Evolutionary conservation across 2,888 invertebrate genomes (phyloP), one percentile per base, ranked within the genome.

Genomic region (Eupithecia inturbata): DNA sequence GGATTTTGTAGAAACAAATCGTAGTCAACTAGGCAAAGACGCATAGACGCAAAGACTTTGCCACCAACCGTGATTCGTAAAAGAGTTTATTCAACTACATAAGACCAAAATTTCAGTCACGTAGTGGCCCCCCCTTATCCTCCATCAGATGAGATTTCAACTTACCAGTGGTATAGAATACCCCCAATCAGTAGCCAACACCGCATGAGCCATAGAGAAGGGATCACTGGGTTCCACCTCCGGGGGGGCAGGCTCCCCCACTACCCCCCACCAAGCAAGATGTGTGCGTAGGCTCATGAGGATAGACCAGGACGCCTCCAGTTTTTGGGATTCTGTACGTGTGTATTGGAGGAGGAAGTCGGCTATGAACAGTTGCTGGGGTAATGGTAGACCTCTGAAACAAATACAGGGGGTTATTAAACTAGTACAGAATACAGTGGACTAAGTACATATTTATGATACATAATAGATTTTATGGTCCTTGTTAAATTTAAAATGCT

Each of bases 131-230:
- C n/a, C n/a, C n/a, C n/a, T n/a, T n/a, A n/a, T n/a, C n/a, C n/a
- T n/a, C n/a, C n/a, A n/a, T n/a, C n/a, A 26, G 10, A 16, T 16
- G 0, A 67, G 1, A 9, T 45, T 12, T n/a, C 39, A 28, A 82
- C 89, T 86, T n/a, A 93, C 94, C 85, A 92, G 73, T 0, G 95
- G 95, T 76, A 95, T 83, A 39, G 87, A 91, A 80, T 94, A 92
- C 62, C 95, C 94, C 92, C 93, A 93, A 0, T 89, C 85, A 0
- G 85, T 88, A 0, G 91, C 78, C 26, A 93, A 77, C 71, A 95
- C 70, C 1, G 91, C 88, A 66, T 83, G 85, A 16, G 91, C 91
- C 0, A 75, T 81, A 0, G 81, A 74, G 57, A 92, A 85, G 68
- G 88, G 28, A 6, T 86, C 85, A 0, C 28, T n/a, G 0, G 89